Evolutionary conservation across 2,888 invertebrate genomes (phyloP).

Genomic region (Thera britannica): DNA sequence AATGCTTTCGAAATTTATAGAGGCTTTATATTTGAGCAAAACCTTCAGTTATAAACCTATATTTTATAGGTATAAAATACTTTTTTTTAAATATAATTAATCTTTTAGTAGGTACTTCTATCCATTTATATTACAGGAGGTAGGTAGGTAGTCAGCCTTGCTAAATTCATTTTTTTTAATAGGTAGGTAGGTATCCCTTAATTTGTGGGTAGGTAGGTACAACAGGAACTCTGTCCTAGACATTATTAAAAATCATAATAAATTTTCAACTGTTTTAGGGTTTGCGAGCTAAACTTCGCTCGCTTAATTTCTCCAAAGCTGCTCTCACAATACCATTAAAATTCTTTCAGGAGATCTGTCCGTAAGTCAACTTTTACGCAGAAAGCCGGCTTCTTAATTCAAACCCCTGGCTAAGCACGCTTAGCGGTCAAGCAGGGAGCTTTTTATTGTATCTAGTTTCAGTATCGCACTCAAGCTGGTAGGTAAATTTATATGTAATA

Average conservation of each 20-base stretch:
- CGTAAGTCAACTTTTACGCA: neutral
- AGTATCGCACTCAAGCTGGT: no score
- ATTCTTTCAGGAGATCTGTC: conserved; percentile 48
- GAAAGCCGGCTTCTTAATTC: conserved; percentile 5
- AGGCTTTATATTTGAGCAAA: conserved; percentile 5
- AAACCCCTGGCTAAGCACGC: neutral
- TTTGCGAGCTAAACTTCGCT: conserved; percentile 37
- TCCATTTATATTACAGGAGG: neutral
- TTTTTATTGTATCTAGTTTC: neutral
- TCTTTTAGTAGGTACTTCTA: no score
- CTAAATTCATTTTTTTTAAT: no score
- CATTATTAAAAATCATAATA: conserved; percentile 21
- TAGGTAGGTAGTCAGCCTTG: neutral
- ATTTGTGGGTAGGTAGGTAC: neutral
- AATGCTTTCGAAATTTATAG: conserved; percentile 19
- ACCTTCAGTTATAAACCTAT: neutral
- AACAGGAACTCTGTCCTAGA: neutral
- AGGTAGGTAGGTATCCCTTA: neutral
- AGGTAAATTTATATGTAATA: neutral
- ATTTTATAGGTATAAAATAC: neutral
- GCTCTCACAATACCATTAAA: conserved; percentile 49
- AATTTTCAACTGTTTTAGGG: conserved; percentile 45
- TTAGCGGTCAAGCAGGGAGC: neutral
- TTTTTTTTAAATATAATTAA: no score
- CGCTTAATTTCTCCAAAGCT: conserved; percentile 39